Percentiles rank a stretch among this genome's conserved stretches.
phyloP scores from a whole-genome alignment of 2,113 vertebrate species.

The Heteronetta atricapilla region DNA sequence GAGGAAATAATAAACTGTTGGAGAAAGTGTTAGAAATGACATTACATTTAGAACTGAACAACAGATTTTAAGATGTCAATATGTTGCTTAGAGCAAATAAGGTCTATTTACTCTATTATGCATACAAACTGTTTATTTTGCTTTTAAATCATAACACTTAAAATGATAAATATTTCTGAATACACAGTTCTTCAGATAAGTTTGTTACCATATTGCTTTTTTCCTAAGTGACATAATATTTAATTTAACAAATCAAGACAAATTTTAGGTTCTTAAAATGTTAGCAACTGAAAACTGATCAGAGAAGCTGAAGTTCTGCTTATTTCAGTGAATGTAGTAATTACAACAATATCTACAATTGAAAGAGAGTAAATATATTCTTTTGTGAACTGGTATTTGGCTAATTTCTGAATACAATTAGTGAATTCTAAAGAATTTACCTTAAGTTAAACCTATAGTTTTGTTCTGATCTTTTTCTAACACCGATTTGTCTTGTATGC shows the following conservation, averaged over 20 bases:
- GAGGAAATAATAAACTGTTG: not conserved
- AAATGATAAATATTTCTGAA: not conserved
- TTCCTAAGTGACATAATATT: slow-evolving; percentile 38
- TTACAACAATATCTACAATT: slow-evolving; percentile 8
- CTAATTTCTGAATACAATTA: not conserved
- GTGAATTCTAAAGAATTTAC: not conserved
- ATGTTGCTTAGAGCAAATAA: not conserved
- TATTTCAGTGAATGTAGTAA: not conserved
- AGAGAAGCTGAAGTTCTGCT: not conserved
- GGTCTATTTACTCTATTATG: not conserved
- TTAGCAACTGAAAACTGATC: slow-evolving; percentile 39
- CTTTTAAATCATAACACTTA: slow-evolving; percentile 1
- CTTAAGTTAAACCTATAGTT: not conserved
- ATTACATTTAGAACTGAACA: not conserved
- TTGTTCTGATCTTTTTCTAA: not conserved
- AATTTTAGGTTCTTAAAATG: slow-evolving; percentile 44
- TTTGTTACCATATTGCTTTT: slow-evolving; percentile 30
- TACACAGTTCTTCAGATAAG: slow-evolving; percentile 1
- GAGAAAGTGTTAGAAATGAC: not conserved
- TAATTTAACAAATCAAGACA: slow-evolving; percentile 51
- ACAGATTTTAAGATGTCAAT: not conserved
- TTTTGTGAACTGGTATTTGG: not conserved
- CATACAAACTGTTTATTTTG: not conserved
- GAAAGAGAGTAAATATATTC: not conserved
- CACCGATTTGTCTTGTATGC: not conserved